Evolutionary conservation across 2,113 vertebrate genomes (phyloP).

Genomic region (Ictidomys tridecemlineatus): DNA sequence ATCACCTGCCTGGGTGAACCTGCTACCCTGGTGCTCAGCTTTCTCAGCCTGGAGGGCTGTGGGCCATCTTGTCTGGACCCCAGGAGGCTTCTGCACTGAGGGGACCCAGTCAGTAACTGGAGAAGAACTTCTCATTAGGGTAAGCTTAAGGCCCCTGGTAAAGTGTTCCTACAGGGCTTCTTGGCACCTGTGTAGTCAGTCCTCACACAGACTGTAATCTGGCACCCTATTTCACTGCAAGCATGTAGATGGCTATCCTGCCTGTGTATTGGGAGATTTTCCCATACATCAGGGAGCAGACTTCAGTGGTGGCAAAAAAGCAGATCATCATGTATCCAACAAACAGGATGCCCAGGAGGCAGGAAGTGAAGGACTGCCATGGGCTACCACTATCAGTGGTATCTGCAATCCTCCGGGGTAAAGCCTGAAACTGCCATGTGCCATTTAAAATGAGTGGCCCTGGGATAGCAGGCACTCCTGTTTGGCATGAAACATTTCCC

Average conservation of each 20-base stretch:
- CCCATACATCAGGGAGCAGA: constrained; percentile 92
- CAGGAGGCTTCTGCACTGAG: not conserved
- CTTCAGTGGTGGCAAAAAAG: constrained; percentile 92
- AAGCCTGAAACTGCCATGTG: not conserved
- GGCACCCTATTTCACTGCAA: constrained; percentile 51
- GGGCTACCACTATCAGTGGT: accelerated
- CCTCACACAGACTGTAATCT: no score
- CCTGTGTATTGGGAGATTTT: constrained; percentile 91
- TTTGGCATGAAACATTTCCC: not conserved
- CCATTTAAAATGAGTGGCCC: no score
- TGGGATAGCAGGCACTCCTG: accelerated
- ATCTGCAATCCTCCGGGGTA: accelerated
- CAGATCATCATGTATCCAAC: constrained; percentile 96
- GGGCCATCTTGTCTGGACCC: not conserved
- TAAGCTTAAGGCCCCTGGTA: no score
- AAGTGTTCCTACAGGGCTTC: not conserved
- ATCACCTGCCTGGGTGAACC: not conserved
- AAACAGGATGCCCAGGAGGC: constrained; percentile 93
- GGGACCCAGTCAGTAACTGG: not conserved
- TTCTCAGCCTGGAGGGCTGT: not conserved
- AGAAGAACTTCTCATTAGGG: not conserved
- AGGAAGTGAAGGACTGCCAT: constrained; percentile 91
- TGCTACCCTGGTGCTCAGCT: no score
- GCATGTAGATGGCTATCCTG: constrained; percentile 88
- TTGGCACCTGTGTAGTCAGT: not conserved